These are phyloP conservation scores for Lysiphlebus fabarum DNA, from an alignment of 1,140 invertebrate species.

Conservation along the genomic window DNA sequence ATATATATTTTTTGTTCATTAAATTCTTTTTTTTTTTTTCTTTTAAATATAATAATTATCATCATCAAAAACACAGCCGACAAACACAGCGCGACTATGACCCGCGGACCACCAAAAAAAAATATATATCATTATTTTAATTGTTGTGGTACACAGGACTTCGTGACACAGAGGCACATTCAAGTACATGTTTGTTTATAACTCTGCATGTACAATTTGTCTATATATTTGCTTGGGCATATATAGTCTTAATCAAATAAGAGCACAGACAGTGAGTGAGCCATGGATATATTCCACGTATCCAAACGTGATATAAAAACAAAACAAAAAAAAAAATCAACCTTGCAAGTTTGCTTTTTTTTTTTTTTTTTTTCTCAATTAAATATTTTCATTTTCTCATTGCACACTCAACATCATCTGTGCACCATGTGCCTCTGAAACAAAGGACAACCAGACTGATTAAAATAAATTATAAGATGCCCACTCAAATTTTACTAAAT, in stretches of 20 bases:
- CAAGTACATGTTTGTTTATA: conserved; percentile 36
- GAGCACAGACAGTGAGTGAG: conserved; percentile 53
- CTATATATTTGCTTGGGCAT: conserved; percentile 39
- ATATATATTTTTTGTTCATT: conserved; percentile 16
- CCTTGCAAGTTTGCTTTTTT: conserved; percentile 25
- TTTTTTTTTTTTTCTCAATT: too few species aligned
- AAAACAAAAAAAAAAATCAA: neutral
- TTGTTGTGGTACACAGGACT: conserved; percentile 44
- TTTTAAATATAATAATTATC: too few species aligned
- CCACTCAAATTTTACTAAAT: conserved; percentile 34
- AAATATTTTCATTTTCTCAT: conserved; percentile 42
- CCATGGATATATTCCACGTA: conserved; percentile 38
- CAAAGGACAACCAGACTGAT: conserved; percentile 65
- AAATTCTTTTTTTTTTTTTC: conserved; percentile 24
- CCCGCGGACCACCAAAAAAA: conserved; percentile 42
- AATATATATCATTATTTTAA: conserved; percentile 13
- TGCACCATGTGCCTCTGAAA: conserved; percentile 75
- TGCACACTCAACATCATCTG: conserved; percentile 54
- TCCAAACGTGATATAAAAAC: conserved; percentile 4
- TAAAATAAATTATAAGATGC: conserved; percentile 55
- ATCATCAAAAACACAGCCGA: conserved; percentile 37
- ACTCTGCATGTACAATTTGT: conserved; percentile 33
- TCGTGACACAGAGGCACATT: conserved; percentile 53
- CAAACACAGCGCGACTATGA: conserved; percentile 40
- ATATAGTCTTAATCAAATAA: conserved; percentile 38